These are phyloP conservation scores for Micromussa lordhowensis DNA, from an alignment of 92 coral and sea anemone species.

Conservation along the genomic window DNA sequence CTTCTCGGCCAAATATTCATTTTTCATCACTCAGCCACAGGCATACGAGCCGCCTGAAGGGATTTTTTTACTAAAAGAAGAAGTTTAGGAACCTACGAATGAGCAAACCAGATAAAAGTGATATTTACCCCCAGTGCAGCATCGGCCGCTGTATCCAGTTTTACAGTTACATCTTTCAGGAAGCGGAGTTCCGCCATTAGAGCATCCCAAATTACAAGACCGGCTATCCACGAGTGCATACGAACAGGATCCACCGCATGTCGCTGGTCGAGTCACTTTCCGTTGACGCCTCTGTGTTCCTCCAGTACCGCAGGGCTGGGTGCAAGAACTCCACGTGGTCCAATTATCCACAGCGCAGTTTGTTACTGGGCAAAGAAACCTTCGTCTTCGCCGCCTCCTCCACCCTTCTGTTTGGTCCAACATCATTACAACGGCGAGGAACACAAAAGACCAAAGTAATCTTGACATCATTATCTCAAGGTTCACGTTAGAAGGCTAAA, in stretches of 20 bases:
- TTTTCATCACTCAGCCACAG: too few relatives aligned
- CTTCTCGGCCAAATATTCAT: too few relatives aligned
- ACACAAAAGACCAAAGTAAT: slow-evolving; percentile 1
- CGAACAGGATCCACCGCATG: slow-evolving; percentile 28
- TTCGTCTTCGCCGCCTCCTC: slow-evolving; percentile 46
- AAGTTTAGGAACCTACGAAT: neutral
- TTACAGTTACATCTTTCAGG: slow-evolving; percentile 18
- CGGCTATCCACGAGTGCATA: neutral
- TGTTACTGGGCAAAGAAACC: slow-evolving; percentile 28
- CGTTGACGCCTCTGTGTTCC: slow-evolving; percentile 31
- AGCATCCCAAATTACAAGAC: slow-evolving; percentile 13
- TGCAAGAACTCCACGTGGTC: neutral
- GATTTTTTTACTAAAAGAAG: too few relatives aligned
- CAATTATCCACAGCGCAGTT: slow-evolving; percentile 10
- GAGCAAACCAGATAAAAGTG: neutral
- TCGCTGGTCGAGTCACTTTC: neutral
- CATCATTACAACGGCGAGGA: slow-evolving; percentile 6
- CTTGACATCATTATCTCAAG: neutral
- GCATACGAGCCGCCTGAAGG: too few relatives aligned
- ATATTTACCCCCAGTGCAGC: slow-evolving; percentile 27
- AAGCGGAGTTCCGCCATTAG: slow-evolving; percentile 9
- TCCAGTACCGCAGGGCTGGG: slow-evolving; percentile 27
- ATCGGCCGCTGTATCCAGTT: slow-evolving; percentile 14
- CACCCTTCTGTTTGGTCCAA: slow-evolving; percentile 42
- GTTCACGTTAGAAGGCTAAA: neutral